phyloP scores from a whole-genome alignment of 2,797 vertebrate genomes.

The Dicrostonyx torquatus region DNA sequence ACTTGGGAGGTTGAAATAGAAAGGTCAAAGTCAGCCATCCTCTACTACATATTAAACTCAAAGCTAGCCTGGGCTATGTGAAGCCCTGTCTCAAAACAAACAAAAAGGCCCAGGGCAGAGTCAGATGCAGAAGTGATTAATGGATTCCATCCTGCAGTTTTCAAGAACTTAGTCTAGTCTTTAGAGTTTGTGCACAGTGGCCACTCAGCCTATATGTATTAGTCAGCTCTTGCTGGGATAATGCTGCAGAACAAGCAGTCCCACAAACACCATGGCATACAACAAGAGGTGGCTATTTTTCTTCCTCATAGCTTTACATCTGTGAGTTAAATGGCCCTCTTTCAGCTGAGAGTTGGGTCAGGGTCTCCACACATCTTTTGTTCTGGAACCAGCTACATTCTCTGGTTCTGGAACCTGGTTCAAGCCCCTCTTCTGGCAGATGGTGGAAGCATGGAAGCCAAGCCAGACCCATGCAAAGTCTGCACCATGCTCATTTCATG shows the following conservation, averaged over 20 bases:
- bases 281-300: background rate
- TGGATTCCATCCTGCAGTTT: background rate
- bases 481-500: background rate
- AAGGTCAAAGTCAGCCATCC: background rate
- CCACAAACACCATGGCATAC: background rate
- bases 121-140: background rate
- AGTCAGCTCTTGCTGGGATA: slow-evolving; percentile 26
- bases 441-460: background rate
- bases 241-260: background rate
- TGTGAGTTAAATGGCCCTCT: background rate
- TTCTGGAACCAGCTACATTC: background rate
- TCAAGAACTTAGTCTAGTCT: background rate
- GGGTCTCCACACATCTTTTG: background rate
- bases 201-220: background rate
- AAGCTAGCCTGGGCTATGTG: background rate
- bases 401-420: background rate
- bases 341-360: background rate
- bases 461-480: background rate
- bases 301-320: background rate
- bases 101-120: background rate
- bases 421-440: background rate
- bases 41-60: background rate
- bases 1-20: background rate
- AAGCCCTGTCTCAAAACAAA: background rate
- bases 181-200: background rate